A percentile compares a stretch with the other conserved stretches of the same genome.
phyloP scores from a whole-genome alignment of 2,113 vertebrate species.

The Setophaga coronata region DNA sequence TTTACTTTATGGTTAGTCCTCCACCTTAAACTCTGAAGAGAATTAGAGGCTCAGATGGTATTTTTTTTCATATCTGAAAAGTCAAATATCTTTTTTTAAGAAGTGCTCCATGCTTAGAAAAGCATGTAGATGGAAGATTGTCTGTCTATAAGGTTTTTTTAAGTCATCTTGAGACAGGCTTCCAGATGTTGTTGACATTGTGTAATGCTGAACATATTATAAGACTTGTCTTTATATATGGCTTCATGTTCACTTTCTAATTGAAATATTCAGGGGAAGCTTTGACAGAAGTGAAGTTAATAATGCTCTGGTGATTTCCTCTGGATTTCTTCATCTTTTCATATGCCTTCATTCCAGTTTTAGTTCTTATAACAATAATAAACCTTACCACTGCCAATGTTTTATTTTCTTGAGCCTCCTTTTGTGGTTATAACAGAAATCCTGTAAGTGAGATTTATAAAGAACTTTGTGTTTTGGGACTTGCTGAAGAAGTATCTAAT shows the following conservation, averaged over 20 bases:
- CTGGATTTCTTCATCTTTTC: background rate
- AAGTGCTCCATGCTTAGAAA: background rate
- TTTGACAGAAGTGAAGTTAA: background rate
- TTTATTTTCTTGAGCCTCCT: conserved; percentile 5
- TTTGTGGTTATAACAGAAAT: conserved; percentile 26
- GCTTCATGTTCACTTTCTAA: background rate
- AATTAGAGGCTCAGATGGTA: background rate
- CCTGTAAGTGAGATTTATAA: background rate
- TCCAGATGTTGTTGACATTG: background rate
- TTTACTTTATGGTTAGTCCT: background rate
- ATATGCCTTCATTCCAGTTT: background rate
- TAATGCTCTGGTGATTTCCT: background rate
- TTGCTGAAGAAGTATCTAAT: background rate
- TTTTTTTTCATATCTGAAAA: background rate
- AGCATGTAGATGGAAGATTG: background rate
- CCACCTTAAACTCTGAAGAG: background rate
- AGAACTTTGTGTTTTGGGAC: background rate
- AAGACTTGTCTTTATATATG: background rate
- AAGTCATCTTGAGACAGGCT: background rate
- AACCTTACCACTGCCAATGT: background rate
- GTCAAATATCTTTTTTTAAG: background rate
- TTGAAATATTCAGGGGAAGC: background rate
- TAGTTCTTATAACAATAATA: background rate
- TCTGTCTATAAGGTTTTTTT: background rate
- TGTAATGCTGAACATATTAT: background rate